Base-by-base conservation (phyloP, 2,113 vertebrate species). In the Oreochromis tanganicae region DNA sequence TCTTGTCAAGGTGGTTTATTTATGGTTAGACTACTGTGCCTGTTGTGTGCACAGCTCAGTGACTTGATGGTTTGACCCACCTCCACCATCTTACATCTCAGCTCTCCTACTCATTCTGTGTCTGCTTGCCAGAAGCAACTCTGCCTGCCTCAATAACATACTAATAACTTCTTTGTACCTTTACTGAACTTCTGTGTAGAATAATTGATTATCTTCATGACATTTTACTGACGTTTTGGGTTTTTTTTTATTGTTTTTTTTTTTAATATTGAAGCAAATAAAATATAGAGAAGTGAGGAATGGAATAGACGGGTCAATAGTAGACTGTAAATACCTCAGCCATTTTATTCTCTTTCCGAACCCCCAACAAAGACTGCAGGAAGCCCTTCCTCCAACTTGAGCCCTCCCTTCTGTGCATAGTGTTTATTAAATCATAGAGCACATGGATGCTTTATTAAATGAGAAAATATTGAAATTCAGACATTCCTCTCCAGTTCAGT, bases 351-450 rank as follows among this genome's bases (percentile, higher is more conserved):
- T 9, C 9, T 55, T 34, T 50, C 6, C 29, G 80, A 68, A 54
- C 57, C 59, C 29, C 36, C 71, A 78, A 5, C 71, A 78, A 66
- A 48, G 57, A 36, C 57, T 57, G 27, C 81, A 84, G 55, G 46
- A 56, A 41, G n/a, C 66, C 34, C 75, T 57, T 87, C 41, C 61
- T 84, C 80, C 48, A 85, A 43, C 75, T 73, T 63, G 46, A 82
- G 21, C 83, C 21, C 32, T 14, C 52, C 19, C 78, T 52, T 56
- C 38, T 21, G 54, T 7, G 52, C 55, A 43, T 66, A 14, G 16
- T 91, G 85, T 94, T 95, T 93, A 95, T 95, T 94, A 92, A 95
- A 95, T 95, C 93, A 92, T 71, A 83, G 52, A 85, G 71, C 88
- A 88, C 92, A 88, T 87, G 92, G 86, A 87, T 61, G 78, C 89